These are phyloP conservation scores for Melanerpes aurifrons DNA, from an alignment of 2,113 vertebrate genomes.

Conservation along the genomic window DNA sequence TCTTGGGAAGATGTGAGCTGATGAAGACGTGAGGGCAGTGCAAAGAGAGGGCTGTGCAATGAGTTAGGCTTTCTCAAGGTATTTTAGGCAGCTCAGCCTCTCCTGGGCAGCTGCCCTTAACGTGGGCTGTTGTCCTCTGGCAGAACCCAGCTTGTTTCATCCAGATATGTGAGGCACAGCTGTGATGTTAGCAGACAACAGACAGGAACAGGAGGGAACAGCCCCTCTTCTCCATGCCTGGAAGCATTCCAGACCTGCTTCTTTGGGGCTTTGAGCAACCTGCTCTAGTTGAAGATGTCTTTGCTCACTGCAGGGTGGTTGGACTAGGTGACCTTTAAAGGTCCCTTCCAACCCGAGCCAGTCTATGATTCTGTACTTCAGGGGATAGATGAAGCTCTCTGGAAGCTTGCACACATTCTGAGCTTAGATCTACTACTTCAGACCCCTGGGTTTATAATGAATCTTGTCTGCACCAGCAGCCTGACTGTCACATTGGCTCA, in stretches of 20 bases:
- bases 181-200: neutral
- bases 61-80: neutral
- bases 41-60: rapidly evolving
- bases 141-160: neutral
- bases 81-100: too few relatives aligned
- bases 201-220: neutral
- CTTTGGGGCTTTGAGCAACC: neutral
- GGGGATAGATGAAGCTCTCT: neutral
- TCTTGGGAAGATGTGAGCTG: rapidly evolving
- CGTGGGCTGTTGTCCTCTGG: neutral
- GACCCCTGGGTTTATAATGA: neutral
- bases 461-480: neutral
- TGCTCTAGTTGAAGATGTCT: neutral
- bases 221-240: neutral
- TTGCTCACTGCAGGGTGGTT: neutral
- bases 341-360: neutral
- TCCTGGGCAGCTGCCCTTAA: neutral
- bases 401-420: neutral
- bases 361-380: neutral
- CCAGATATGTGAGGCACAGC: neutral
- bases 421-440: neutral
- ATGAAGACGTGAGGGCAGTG: rapidly evolving
- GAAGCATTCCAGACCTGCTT: neutral
- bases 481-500: neutral
- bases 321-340: neutral